Base-by-base conservation (phyloP, 2,113 vertebrate species). In the Macheiramphus alcinus region DNA sequence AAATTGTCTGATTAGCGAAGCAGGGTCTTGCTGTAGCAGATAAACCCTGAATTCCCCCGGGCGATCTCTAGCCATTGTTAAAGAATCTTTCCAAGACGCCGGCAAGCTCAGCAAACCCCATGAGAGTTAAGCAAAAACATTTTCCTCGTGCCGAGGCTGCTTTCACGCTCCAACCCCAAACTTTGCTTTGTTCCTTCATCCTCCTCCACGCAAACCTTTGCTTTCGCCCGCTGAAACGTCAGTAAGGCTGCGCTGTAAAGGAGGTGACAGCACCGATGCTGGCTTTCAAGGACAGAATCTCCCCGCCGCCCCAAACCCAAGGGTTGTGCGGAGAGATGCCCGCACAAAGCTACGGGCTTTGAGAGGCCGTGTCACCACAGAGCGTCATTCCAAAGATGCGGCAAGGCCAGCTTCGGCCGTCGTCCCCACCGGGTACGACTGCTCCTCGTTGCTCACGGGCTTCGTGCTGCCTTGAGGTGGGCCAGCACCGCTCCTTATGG, bases 1-100 rank as follows among this genome's bases (percentile, higher is more conserved):
- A 97, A 98, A 97, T 97, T 97, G 95, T 96, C 96, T 96, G 97
- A 97, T 98, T 98, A 98, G 97, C 86, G 95, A 98, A 97, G 90
- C 93, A 92, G 93, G 83, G 87, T 97, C 72, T 97, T 52, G 29
- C 72, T 92, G 83, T 25, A 92, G 53, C 34, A 97, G 96, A 98
- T 97, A 97, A 97, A 95, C 63, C 53, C 61, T 90, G 89, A 91
- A 97, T 94, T 97, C 95, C 84, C 91, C 66, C 56, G 80, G 89
- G 87, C 0, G 0, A 59, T 72, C 56, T 75, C 11, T 10, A 74
- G 86, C 52, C 56, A 61, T 68, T 81, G 76, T 91, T 89, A 48
- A 84, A 85, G 36, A 5, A 31, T 65, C 61, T 87, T 93, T 63
- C 61, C 94, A 90, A 94, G 86, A 90, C 90, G 83, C 59, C 11